These are phyloP conservation scores for Acanthisitta chloris DNA, from an alignment of 2,113 vertebrate genomes.

Conservation along the genomic window DNA sequence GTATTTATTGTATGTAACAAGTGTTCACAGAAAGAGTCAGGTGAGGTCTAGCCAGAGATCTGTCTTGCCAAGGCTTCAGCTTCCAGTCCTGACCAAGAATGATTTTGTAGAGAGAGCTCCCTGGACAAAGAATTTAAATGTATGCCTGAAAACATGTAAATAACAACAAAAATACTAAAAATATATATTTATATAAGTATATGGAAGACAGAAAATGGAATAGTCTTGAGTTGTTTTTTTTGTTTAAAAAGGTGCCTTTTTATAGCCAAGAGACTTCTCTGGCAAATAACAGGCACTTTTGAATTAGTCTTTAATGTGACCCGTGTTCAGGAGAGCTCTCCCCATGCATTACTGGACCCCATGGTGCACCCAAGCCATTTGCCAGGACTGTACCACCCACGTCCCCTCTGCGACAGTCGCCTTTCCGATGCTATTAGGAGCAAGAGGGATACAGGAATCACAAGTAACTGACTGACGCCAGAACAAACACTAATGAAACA, in stretches of 20 bases:
- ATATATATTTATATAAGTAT: background rate
- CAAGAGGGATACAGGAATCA: background rate
- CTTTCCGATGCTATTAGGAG: background rate
- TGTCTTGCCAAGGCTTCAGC: background rate
- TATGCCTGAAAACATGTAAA: background rate
- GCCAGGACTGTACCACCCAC: background rate
- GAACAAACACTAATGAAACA: slow-evolving; percentile 43
- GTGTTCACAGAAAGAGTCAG: background rate
- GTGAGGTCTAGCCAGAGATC: background rate
- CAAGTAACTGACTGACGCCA: background rate
- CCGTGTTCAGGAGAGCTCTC: background rate
- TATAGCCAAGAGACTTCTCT: background rate
- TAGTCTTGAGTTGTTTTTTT: background rate
- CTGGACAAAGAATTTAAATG: background rate
- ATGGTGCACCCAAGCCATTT: background rate
- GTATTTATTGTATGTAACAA: background rate
- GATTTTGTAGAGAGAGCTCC: background rate
- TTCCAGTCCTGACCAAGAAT: background rate
- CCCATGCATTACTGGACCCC: background rate
- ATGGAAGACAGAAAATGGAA: background rate
- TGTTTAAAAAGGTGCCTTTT: background rate
- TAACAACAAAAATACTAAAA: background rate
- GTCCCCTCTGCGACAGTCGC: accelerated
- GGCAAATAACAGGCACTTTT: background rate
- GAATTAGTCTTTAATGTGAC: background rate